Conservation (phyloP, 2,888 invertebrate species). For the Ptychoptera contaminata region DNA sequence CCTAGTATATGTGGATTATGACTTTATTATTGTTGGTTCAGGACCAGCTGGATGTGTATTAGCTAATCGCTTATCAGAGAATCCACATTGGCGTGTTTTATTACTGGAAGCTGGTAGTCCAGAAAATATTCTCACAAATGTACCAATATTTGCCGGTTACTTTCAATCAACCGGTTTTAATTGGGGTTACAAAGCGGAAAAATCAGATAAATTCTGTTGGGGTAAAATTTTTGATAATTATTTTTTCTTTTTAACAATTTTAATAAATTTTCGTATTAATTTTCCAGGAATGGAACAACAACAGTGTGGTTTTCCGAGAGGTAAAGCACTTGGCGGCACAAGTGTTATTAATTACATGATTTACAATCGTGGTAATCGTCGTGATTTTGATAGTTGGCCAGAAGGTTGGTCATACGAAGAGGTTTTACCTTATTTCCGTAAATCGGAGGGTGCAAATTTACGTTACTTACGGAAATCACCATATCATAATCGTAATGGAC, state of each 20-base stretch:
- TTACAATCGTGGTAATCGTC: slow-evolving; percentile 55
- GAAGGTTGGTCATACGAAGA: slow-evolving; percentile 55
- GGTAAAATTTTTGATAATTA: slow-evolving; percentile 26
- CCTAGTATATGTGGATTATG: slow-evolving; percentile 45
- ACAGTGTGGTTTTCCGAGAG: slow-evolving; percentile 34
- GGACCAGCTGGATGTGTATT: slow-evolving; percentile 52
- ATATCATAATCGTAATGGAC: slow-evolving; percentile 45
- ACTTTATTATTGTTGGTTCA: slow-evolving; percentile 64
- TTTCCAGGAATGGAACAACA: slow-evolving; percentile 25
- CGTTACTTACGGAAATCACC: slow-evolving; percentile 31
- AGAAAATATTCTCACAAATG: slow-evolving; percentile 20
- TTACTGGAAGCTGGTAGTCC: slow-evolving; percentile 30
- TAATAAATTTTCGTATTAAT: neutral
- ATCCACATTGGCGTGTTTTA: slow-evolving; percentile 25
- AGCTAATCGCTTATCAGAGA: slow-evolving; percentile 20
- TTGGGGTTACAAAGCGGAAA: slow-evolving; percentile 50
- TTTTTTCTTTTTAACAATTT: neutral
- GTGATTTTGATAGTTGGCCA: slow-evolving; percentile 57
- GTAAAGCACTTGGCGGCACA: slow-evolving; percentile 41
- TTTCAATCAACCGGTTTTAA: slow-evolving; percentile 32
- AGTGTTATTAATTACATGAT: slow-evolving; percentile 50
- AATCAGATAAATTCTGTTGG: slow-evolving; percentile 40
- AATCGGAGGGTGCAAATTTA: slow-evolving; percentile 35
- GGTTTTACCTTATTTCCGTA: slow-evolving; percentile 41
- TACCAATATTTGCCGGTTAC: slow-evolving; percentile 14